These are phyloP conservation scores for Psephotus haematonotus DNA, from an alignment of 2,113 vertebrate species.

Conservation along the genomic window DNA sequence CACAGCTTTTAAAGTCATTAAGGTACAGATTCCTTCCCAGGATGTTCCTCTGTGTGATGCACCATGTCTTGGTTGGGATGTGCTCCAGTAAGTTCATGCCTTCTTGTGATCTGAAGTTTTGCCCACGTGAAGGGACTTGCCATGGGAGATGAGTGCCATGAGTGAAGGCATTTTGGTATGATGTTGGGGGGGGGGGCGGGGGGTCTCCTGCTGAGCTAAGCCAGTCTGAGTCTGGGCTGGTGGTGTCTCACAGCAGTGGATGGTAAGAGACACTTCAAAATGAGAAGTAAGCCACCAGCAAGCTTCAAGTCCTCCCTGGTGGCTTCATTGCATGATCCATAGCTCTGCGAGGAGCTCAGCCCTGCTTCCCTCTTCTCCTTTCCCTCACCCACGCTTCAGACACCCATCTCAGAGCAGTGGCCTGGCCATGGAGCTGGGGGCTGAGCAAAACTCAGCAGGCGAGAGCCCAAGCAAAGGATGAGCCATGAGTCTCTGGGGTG, in stretches of 20 bases:
- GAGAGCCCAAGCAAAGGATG: background rate
- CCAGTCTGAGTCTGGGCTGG: background rate
- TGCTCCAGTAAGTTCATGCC: background rate
- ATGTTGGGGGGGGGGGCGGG: background rate
- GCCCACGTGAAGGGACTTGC: accelerated
- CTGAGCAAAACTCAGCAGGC: background rate
- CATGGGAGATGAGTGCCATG: background rate
- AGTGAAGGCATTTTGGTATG: background rate
- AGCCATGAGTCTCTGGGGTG: background rate
- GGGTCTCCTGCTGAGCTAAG: background rate
- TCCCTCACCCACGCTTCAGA: too few species aligned
- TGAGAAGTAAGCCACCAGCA: background rate
- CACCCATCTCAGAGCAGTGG: accelerated
- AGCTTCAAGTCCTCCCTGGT: background rate
- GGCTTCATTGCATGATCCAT: background rate
- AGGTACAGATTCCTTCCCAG: background rate
- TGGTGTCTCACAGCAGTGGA: background rate
- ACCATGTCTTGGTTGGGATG: accelerated
- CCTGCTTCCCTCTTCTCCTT: background rate
- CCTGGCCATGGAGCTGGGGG: background rate
- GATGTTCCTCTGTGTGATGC: background rate
- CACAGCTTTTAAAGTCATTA: background rate
- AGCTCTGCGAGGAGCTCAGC: background rate
- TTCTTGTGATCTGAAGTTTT: background rate
- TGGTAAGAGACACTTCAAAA: background rate